Base-by-base conservation (phyloP, 2,888 invertebrate species). In the Chromoteleia sp. region DNA sequence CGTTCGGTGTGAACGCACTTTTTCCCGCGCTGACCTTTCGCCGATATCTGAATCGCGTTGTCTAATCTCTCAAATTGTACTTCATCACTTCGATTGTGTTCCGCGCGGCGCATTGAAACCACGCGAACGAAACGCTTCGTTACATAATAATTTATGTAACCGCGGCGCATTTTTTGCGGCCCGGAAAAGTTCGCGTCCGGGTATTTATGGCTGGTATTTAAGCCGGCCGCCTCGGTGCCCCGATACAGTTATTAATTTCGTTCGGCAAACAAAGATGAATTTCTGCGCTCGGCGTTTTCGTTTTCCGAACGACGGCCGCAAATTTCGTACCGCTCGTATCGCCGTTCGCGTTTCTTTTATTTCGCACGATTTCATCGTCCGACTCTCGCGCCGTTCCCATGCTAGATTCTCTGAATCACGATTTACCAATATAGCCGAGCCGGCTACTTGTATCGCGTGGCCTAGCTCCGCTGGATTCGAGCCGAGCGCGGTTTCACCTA, bases 111-210 rank as follows among this genome's bases (percentile, higher is more conserved):
- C 48, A 29, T 30, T 12, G 52, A 61, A 52, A 43, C 7, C 21
- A 3, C 33, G 36, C 50, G 30, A 33, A 41, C 29, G 43, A 63
- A 63, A 33, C 17, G 30, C 30, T 73, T 56, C 29, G 67, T 75
- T 75, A 75, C 75, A 75, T 75, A 65, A 75, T 56, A 65, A 74
- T 74, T 74, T 74, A 63, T 74, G 56, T 74, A 74, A 74, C 54
- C 58, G 33, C 12, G 14, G 48, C 12, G 29, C 6, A 7, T 70
- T 70, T 67, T 70, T 70, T 48, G 48, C 48, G 58, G 14, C 0
- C 36, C 19, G 58, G 29, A 48, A 70, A 70, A 48, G 70, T 70
- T 70, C 70, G 70, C 43, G 70, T 8, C 25, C 58, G 58, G 21
- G 70, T 58, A 70, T 58, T 70, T 58, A 70, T 48, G 70, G 58